These are phyloP conservation scores for Blera fallax DNA, from an alignment of 2,888 invertebrate species.

Conservation along the genomic window DNA sequence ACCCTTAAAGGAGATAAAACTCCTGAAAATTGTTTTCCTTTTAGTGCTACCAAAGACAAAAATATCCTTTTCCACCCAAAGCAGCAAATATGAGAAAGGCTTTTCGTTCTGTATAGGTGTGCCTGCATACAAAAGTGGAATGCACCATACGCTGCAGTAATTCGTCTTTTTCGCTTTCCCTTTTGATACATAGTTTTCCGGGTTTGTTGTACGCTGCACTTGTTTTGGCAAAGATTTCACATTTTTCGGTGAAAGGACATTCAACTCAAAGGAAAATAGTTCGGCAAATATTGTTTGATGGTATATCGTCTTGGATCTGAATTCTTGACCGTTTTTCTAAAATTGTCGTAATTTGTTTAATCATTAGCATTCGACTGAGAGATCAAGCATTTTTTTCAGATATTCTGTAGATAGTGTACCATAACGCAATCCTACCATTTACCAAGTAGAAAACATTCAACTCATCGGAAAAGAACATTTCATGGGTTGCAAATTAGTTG, in stretches of 20 bases:
- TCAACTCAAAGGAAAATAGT: neutral
- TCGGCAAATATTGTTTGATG: neutral
- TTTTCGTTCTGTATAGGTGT: neutral
- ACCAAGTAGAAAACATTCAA: too few species aligned
- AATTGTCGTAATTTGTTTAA: too few species aligned
- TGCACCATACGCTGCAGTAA: slow-evolving; percentile 12
- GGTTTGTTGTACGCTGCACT: slow-evolving; percentile 31
- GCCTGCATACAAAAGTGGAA: neutral
- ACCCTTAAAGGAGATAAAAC: neutral
- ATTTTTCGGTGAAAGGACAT: neutral
- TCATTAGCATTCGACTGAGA: too few species aligned
- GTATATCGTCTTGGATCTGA: too few species aligned
- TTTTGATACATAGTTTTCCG: neutral
- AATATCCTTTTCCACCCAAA: neutral
- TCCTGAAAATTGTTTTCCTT: neutral
- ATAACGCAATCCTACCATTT: too few species aligned
- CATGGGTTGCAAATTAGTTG: too few species aligned
- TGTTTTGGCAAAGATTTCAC: slow-evolving; percentile 32
- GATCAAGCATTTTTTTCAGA: too few species aligned
- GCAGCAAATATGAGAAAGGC: neutral
- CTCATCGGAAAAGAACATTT: too few species aligned
- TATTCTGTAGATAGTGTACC: too few species aligned
- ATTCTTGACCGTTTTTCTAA: too few species aligned
- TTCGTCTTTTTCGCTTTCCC: neutral
- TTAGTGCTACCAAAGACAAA: neutral